These are phyloP conservation scores for Odontamblyopus rebecca DNA, from an alignment of 2,797 vertebrate genomes.

Conservation along the genomic window DNA sequence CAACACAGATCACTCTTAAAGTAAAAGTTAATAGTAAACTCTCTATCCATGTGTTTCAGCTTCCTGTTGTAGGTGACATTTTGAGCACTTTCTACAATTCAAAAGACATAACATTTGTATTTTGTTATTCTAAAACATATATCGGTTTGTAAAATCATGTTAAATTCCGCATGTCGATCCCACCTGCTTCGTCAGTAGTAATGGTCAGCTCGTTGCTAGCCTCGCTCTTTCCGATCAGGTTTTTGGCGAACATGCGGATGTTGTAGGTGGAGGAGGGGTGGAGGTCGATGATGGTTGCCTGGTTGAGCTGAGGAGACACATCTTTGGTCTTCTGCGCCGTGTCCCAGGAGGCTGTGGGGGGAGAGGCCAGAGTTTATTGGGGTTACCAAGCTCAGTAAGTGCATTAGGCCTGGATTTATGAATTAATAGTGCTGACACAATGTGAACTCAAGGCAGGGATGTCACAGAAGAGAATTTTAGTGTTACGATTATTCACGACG, in stretches of 20 bases:
- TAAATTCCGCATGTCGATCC: not conserved
- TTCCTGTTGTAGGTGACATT: too few relatives aligned
- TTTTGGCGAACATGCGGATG: constrained; percentile 99
- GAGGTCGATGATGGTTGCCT: constrained; percentile 98
- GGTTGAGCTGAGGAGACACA: constrained; percentile 96
- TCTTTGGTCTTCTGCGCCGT: constrained; percentile 98
- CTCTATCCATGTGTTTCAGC: too few relatives aligned
- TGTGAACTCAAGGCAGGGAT: constrained; percentile 11
- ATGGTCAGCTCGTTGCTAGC: constrained; percentile 98
- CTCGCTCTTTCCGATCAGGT: constrained; percentile 96
- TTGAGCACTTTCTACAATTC: too few relatives aligned
- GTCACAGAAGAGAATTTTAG: too few relatives aligned
- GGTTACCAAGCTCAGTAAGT: constrained; percentile 47
- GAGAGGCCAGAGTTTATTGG: constrained; percentile 45
- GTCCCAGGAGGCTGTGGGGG: constrained; percentile 90
- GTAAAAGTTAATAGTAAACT: too few relatives aligned
- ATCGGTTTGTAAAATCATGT: not conserved
- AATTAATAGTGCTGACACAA: constrained; percentile 25
- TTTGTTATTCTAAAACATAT: too few relatives aligned
- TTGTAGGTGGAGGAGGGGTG: constrained; percentile 98
- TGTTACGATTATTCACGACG: too few relatives aligned
- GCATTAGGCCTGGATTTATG: constrained; percentile 35
- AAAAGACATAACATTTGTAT: too few relatives aligned
- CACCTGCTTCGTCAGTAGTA: constrained; percentile 97
- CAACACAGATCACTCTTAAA: too few relatives aligned